Evolutionary conservation across 2,888 invertebrate genomes (phyloP).

Genomic region (Ormyrus rosae): DNA sequence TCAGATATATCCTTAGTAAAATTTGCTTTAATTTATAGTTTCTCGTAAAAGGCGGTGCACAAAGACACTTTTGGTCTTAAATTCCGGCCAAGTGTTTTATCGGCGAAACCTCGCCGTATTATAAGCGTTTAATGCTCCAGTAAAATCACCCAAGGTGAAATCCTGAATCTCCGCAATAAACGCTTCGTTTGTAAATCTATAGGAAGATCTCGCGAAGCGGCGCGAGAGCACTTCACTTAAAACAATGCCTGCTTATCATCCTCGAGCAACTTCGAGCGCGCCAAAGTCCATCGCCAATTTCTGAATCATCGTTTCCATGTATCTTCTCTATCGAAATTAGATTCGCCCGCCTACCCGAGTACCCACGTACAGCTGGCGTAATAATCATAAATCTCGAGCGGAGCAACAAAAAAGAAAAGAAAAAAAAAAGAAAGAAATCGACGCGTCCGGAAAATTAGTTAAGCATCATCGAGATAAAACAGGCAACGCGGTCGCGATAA

Average conservation of each 20-base stretch:
- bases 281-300: background rate
- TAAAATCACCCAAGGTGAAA: background rate
- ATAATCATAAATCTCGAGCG: conserved; percentile 34
- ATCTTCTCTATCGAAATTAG: conserved; percentile 41
- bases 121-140: background rate
- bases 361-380: conserved; percentile 1
- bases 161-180: background rate
- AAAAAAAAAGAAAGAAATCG: background rate
- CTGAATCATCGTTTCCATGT: conserved; percentile 12
- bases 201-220: too few species aligned
- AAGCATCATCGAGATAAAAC: conserved; percentile 39
- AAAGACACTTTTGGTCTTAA: too few species aligned
- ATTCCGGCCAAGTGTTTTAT: too few species aligned
- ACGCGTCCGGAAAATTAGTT: conserved; percentile 28
- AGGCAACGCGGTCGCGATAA: background rate
- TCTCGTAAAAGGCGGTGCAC: too few species aligned
- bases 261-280: background rate
- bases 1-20: too few species aligned
- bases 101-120: too few species aligned
- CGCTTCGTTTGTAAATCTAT: background rate
- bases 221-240: too few species aligned
- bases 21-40: too few species aligned
- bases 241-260: too few species aligned
- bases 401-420: background rate
- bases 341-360: conserved; percentile 33